Conservation (phyloP, 2,113 vertebrate species). For the Oreochromis niloticus region DNA sequence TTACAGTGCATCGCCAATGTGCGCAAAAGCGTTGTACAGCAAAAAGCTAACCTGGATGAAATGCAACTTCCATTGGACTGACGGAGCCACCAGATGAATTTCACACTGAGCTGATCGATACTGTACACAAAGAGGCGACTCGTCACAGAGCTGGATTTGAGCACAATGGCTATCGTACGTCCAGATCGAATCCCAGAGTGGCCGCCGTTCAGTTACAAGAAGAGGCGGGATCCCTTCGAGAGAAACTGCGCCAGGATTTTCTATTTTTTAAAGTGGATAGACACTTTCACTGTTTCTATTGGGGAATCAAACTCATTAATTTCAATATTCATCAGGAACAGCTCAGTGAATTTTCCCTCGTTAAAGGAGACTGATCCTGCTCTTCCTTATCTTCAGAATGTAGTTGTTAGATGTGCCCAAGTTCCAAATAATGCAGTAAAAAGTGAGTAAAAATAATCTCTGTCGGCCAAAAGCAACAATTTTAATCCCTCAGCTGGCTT, state of each 20-base stretch:
- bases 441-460: not conserved
- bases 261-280: not conserved
- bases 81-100: slow-evolving; percentile 18
- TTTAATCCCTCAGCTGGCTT: not conserved
- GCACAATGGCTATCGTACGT: not conserved
- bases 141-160: not conserved
- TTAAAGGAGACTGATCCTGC: not conserved
- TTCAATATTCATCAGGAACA: not conserved
- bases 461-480: not conserved
- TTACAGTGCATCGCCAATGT: slow-evolving; percentile 46
- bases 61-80: slow-evolving; percentile 12
- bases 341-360: not conserved
- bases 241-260: not conserved
- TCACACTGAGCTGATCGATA: slow-evolving; percentile 24
- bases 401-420: not conserved
- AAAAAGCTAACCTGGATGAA: slow-evolving; percentile 37
- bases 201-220: not conserved
- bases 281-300: not conserved
- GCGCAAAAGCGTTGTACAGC: slow-evolving; percentile 63
- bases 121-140: slow-evolving; percentile 22
- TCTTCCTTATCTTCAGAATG: not conserved
- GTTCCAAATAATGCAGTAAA: not conserved
- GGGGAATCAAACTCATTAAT: not conserved
- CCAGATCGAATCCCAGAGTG: not conserved
- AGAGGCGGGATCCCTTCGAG: not conserved